A percentile compares a stretch with the other conserved stretches of the same genome.
phyloP scores from a whole-genome alignment of 1,140 invertebrate genomes.

The Drosophila kepulauana region DNA sequence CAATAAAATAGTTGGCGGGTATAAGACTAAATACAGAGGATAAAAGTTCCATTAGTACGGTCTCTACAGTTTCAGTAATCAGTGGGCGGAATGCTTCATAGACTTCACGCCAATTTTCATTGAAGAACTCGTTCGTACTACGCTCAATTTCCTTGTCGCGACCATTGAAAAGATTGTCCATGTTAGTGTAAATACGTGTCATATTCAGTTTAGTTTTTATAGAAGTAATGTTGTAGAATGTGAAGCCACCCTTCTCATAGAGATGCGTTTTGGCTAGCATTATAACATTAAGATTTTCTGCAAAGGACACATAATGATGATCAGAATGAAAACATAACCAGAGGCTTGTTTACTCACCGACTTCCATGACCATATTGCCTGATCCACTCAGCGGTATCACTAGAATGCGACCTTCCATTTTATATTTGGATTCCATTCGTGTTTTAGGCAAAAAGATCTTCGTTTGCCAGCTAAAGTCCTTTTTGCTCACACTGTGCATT shows the following conservation, averaged over 20 bases:
- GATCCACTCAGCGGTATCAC: slow-evolving; percentile 89
- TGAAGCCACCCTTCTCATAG: slow-evolving; percentile 87
- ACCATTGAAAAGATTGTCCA: slow-evolving; percentile 77
- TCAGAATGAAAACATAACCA: neutral
- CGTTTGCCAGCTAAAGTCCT: slow-evolving; percentile 88
- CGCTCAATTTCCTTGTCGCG: slow-evolving; percentile 86
- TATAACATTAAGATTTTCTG: slow-evolving; percentile 88
- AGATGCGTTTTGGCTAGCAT: slow-evolving; percentile 87
- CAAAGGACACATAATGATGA: neutral
- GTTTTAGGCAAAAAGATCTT: slow-evolving; percentile 88
- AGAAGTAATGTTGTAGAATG: slow-evolving; percentile 88
- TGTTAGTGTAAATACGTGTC: slow-evolving; percentile 50
- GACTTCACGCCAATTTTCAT: slow-evolving; percentile 89
- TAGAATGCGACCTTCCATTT: slow-evolving; percentile 89
- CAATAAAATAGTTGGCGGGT: slow-evolving; percentile 85
- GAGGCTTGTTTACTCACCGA: slow-evolving; percentile 84
- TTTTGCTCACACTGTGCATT: slow-evolving; percentile 86
- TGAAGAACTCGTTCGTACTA: slow-evolving; percentile 89
- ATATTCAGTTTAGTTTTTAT: slow-evolving; percentile 87
- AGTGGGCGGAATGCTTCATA: slow-evolving; percentile 88
- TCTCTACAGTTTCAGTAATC: slow-evolving; percentile 88
- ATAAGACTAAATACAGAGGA: slow-evolving; percentile 88
- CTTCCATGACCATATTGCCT: slow-evolving; percentile 89
- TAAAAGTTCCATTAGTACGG: slow-evolving; percentile 87
- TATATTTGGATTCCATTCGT: slow-evolving; percentile 89